Evolutionary conservation across 2,113 vertebrate species (phyloP), one percentile per base, ranked within the genome.

Genomic region (Caranx ignobilis): DNA sequence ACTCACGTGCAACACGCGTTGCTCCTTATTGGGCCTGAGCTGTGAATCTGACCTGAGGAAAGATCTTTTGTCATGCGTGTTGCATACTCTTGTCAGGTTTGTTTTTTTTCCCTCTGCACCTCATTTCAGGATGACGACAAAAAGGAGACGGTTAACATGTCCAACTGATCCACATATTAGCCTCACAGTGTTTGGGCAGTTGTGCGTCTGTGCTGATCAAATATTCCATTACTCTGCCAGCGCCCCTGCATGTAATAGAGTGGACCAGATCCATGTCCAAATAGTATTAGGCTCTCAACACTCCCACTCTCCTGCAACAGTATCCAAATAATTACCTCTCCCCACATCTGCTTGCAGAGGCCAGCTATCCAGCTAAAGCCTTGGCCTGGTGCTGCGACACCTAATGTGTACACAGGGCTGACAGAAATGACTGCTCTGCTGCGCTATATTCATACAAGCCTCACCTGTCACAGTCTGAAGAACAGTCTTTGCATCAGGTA

Each of bases 211-310:
- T 7, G 59, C 85, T 89, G 84, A 91, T 92, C 81, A 88, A 90
- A 92, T 92, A 93, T 91, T 89, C 88, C 82, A 90, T 89, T 78
- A 86, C 74, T 79, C 73, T 70, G 77, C 64, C 74, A 71, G 83
- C 78, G 76, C 47, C 39, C 52, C 83, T 69, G 81, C 62, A 63
- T 77, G 85, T 90, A 90, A 93, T 87, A 76, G 89, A 90, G 87
- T 84, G 81, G 76, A 78, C 80, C 83, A 79, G 79, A 92, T 88
- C 85, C 87, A 80, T 86, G 83, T 84, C 77, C 84, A 91, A 91
- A 91, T 77, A 90, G 47, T 59, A 77, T 89, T 91, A 87, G 75
- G 73, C 75, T 84, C 68, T 79, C 68, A 79, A 80, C 87, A 65
- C 83, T 79, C 83, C 81, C 88, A 79, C 83, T 82, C 74, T 59